phyloP scores from a whole-genome alignment of 1,140 invertebrate species.

The Bicyclus anynana region DNA sequence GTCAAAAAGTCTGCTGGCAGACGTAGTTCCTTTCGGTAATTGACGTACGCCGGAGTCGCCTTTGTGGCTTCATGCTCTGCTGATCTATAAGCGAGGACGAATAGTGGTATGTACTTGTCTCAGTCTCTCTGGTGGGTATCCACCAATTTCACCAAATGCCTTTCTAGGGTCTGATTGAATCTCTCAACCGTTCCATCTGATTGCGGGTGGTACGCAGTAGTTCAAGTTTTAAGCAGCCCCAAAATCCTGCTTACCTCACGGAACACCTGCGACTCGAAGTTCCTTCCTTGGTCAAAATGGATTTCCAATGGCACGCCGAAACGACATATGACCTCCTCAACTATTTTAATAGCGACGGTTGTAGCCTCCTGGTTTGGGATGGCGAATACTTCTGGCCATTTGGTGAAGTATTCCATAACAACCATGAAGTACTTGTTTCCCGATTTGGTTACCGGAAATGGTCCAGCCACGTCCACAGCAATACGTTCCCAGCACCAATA shows the following conservation, averaged over 20 bases:
- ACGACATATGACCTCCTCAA: neutral
- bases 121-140: constrained; percentile 24
- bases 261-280: neutral
- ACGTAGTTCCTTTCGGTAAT: neutral
- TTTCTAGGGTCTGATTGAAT: neutral
- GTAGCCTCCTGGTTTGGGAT: constrained; percentile 15
- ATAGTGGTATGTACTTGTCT: constrained; percentile 5
- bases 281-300: neutral
- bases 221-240: constrained; percentile 41
- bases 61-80: constrained; percentile 2
- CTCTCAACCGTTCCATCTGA: neutral
- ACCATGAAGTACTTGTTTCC: constrained; percentile 14
- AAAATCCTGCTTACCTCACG: constrained; percentile 20
- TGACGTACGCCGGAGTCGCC: neutral
- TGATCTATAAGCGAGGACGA: constrained; percentile 5
- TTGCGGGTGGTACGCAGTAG: constrained; percentile 15
- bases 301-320: neutral
- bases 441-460: constrained; percentile 6
- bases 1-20: neutral
- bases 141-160: constrained; percentile 24
- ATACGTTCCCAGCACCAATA: constrained; percentile 23
- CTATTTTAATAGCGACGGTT: neutral
- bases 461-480: constrained; percentile 7
- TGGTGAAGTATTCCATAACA: constrained; percentile 17
- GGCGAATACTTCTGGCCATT: constrained; percentile 17